Conservation (phyloP, 2,888 invertebrate genomes). For the Cerceris ruficornis region DNA sequence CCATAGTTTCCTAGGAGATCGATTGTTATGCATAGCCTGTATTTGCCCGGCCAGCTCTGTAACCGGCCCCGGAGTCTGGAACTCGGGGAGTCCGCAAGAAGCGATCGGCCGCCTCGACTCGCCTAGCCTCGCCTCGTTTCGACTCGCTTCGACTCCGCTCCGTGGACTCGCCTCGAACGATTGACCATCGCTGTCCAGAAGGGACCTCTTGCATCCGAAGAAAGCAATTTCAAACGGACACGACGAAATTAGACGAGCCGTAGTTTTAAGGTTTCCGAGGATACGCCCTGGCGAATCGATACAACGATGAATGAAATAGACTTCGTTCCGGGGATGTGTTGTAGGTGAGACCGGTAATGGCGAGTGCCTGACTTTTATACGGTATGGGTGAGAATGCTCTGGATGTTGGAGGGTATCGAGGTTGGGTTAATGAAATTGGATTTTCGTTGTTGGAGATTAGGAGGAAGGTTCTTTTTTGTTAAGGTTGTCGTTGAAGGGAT, state of each 20-base stretch:
- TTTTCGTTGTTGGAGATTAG: too few relatives aligned
- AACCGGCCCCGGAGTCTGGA: conserved; percentile 66
- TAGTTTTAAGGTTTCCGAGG: conserved; percentile 62
- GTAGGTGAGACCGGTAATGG: too few relatives aligned
- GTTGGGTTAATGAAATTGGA: too few relatives aligned
- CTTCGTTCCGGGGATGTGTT: conserved; percentile 5
- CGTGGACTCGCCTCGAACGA: conserved; percentile 54
- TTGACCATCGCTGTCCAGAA: conserved; percentile 68
- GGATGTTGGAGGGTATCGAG: too few relatives aligned
- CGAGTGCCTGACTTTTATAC: too few relatives aligned
- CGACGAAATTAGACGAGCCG: conserved; percentile 69
- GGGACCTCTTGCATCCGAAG: conserved; percentile 74
- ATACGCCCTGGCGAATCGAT: conserved; percentile 60
- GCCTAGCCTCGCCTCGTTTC: conserved; percentile 17
- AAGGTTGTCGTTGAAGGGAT: too few relatives aligned
- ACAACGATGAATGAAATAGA: conserved; percentile 35
- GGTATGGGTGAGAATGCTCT: too few relatives aligned
- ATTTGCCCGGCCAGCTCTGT: conserved; percentile 79
- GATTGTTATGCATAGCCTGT: conserved; percentile 82
- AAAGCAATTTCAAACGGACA: conserved; percentile 75
- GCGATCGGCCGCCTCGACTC: conserved; percentile 56
- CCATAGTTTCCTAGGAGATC: conserved; percentile 81
- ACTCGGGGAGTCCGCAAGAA: conserved; percentile 67
- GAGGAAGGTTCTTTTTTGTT: too few relatives aligned
- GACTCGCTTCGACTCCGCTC: conserved; percentile 52